Evolutionary conservation across 2,888 invertebrate genomes (phyloP).

Genomic region (Clanis bilineata): DNA sequence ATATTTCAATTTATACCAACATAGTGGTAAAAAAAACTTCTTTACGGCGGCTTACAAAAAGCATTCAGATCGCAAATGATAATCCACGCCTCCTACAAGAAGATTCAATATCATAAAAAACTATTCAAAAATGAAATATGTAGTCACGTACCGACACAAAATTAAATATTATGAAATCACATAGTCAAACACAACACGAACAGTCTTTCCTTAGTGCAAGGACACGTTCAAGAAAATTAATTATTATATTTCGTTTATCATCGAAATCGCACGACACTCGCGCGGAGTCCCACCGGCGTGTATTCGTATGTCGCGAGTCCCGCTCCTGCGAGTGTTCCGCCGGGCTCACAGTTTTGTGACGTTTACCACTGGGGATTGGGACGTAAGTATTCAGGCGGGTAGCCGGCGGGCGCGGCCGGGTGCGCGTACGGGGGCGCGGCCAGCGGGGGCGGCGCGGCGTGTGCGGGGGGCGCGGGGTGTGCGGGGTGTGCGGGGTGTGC

Average conservation of each 20-base stretch:
- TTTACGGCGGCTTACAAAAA: neutral
- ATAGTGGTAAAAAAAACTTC: neutral
- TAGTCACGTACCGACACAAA: neutral
- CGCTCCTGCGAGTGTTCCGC: neutral
- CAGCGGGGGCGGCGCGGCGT: slow-evolving; percentile 41
- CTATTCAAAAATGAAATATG: neutral
- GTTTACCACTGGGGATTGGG: slow-evolving; percentile 72
- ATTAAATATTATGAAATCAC: neutral
- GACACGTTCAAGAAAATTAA: neutral
- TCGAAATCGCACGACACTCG: neutral
- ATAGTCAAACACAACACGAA: neutral
- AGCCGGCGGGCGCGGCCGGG: slow-evolving; percentile 31
- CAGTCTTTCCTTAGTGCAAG: neutral
- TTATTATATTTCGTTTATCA: neutral
- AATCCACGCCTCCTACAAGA: neutral
- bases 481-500: slow-evolving; percentile 28
- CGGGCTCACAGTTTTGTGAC: neutral
- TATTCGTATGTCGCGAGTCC: neutral
- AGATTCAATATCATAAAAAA: neutral
- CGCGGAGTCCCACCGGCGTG: neutral
- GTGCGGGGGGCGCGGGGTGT: slow-evolving; percentile 31
- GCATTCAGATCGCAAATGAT: neutral
- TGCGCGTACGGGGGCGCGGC: slow-evolving; percentile 30
- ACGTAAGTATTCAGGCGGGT: slow-evolving; percentile 61
- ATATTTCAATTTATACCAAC: neutral